Evolutionary conservation across 2,113 vertebrate genomes (phyloP).

Genomic region (Sylvilagus bachmani): DNA sequence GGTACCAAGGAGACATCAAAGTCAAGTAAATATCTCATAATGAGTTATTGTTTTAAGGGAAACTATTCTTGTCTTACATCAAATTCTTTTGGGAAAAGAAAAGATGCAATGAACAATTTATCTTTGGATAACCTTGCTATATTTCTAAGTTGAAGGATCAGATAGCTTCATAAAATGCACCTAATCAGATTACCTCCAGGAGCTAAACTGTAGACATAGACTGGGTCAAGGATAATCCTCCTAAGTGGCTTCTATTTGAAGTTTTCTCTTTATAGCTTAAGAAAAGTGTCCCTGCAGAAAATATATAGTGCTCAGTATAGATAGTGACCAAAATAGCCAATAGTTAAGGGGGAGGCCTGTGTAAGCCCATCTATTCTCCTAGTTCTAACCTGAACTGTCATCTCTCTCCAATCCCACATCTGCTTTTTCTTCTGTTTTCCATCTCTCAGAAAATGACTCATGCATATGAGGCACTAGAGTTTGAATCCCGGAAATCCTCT

Average conservation of each 20-base stretch:
- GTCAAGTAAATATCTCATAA: constrained; percentile 35
- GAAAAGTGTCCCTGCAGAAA: background rate
- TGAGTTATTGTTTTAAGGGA: constrained; percentile 46
- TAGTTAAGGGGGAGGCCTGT: background rate
- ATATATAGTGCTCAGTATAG: background rate
- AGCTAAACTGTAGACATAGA: background rate
- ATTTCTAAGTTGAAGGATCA: constrained; percentile 55
- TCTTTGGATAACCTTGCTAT: constrained; percentile 47
- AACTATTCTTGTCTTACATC: constrained; percentile 27
- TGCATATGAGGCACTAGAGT: background rate
- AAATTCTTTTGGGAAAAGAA: constrained; percentile 50
- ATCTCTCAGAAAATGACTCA: background rate
- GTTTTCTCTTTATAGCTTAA: background rate
- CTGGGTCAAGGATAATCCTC: background rate
- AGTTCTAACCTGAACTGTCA: background rate
- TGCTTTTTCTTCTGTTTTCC: background rate
- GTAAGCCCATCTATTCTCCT: background rate
- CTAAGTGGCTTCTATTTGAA: background rate
- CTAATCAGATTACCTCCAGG: constrained; percentile 43
- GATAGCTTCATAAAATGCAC: constrained; percentile 46
- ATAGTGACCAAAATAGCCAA: background rate
- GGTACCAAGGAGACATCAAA: background rate
- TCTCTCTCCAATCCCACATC: background rate
- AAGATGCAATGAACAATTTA: constrained; percentile 64
- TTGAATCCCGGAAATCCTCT: background rate